These are phyloP conservation scores for Ammospiza caudacuta DNA, from an alignment of 2,113 vertebrate genomes.

Conservation along the genomic window DNA sequence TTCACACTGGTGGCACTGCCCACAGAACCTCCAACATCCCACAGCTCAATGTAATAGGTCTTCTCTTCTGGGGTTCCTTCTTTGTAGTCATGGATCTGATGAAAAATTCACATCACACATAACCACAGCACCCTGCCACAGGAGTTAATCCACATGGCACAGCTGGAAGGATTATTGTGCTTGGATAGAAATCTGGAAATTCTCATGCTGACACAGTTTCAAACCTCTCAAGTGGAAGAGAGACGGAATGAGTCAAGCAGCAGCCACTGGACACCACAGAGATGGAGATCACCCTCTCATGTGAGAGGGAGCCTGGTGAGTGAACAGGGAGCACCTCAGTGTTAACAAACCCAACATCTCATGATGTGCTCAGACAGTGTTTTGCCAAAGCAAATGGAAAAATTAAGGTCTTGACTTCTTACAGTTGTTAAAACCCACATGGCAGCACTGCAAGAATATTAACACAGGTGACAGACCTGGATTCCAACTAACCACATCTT, in stretches of 20 bases:
- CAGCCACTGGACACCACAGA: not conserved
- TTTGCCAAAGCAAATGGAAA: not conserved
- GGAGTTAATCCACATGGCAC: not conserved
- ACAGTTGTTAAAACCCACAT: not conserved
- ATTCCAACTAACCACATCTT: not conserved
- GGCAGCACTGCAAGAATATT: not conserved
- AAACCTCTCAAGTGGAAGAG: not conserved
- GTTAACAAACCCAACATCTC: not conserved
- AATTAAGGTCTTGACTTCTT: not conserved
- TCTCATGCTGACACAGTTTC: not conserved
- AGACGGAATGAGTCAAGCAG: not conserved
- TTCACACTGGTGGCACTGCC: slow-evolving; percentile 94
- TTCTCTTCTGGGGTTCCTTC: slow-evolving; percentile 98
- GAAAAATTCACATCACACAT: slow-evolving; percentile 15
- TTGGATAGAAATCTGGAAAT: not conserved
- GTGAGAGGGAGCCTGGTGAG: not conserved
- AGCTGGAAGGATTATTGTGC: not conserved
- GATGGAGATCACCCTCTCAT: not conserved
- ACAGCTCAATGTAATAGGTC: slow-evolving; percentile 94
- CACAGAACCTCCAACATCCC: slow-evolving; percentile 96
- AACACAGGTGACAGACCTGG: not conserved
- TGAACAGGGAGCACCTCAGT: not conserved
- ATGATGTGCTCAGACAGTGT: not conserved
- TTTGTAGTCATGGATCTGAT: slow-evolving; percentile 95
- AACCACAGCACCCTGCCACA: not conserved